Base-by-base conservation (phyloP, 2,888 invertebrate genomes). In the Venusia cambrica region DNA sequence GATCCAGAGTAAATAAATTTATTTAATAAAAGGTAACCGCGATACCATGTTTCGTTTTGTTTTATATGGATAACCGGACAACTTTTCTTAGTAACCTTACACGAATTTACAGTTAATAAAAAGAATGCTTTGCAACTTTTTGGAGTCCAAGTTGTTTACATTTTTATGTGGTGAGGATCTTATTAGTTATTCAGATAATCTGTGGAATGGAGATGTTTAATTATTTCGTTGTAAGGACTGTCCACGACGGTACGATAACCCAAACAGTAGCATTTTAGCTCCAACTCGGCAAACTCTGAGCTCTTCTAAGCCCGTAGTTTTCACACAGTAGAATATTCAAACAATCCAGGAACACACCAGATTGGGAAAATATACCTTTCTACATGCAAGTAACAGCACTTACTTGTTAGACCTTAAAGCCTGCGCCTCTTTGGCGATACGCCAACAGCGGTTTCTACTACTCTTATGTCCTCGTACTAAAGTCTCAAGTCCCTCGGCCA, bases 341-440 rank as follows among this genome's bases (percentile, higher is more conserved):
- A 26, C 16, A 10, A 8, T 4, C 10, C 7, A 10, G 16, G 15
- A 9, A 12, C n/a, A 11, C 22, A 5, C 19, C 12, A 24, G 28
- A 19, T 28, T 38, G 7, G 5, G 12, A 28, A 32, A 30, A 19
- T 19, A 29, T 16, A 33, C 20, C 20, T 29, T 29, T 24, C 32
- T 12, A 7, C 10, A 8, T 9, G 7, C 31, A 27, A 19, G 14
- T n/a, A 28, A 28, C 11, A 24, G 24, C 28, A 28, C 19, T 33
- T 22, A 28, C 28, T 24, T 28, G 27, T 22, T 19, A 28, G 24
- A 32, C 22, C 18, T 21, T 27, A 15, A 15, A 38, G 8, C 38
- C 19, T 29, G 29, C 30, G 38, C 20, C 34, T 21, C 36, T 25
- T 25, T 29, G 33, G 38, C 34, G 33, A 5, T 13, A 4, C 30